phyloP scores from a whole-genome alignment of 30 jellyfish, hydroid and myxozoan species.

The Pelagia noctiluca region DNA sequence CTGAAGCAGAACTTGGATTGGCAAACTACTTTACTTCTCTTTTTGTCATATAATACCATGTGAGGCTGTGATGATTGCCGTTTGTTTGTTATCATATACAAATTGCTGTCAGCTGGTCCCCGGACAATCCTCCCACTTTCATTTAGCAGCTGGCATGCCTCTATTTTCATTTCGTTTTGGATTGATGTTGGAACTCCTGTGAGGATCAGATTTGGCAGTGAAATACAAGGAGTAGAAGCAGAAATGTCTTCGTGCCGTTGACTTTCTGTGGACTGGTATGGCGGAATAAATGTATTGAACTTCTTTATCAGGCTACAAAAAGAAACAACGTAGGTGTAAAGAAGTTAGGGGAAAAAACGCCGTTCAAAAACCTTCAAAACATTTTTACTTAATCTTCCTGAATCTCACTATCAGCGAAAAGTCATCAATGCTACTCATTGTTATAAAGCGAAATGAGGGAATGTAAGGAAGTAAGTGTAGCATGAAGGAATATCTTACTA shows the following conservation, averaged over 20 bases:
- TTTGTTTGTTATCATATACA: background rate
- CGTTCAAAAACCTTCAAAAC: too few species aligned
- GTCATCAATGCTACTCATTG: too few species aligned
- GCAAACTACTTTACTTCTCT: background rate
- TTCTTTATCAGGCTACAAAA: background rate
- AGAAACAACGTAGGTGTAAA: too few species aligned
- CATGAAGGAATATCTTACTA: background rate
- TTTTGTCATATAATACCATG: background rate
- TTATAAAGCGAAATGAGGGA: background rate
- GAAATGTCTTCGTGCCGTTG: background rate
- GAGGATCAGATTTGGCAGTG: background rate
- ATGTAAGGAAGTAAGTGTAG: background rate
- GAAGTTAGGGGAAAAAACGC: too few species aligned
- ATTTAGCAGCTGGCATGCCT: background rate
- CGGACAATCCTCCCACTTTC: background rate
- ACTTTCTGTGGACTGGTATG: background rate
- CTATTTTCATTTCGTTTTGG: background rate
- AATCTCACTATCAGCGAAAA: too few species aligned
- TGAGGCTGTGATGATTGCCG: background rate
- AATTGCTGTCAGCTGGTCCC: background rate
- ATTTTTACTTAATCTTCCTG: too few species aligned
- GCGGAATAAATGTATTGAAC: background rate
- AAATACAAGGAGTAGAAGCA: background rate
- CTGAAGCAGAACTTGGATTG: slow-evolving; percentile 6
- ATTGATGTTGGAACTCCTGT: background rate